These are phyloP conservation scores for Orthosia gothica DNA, from an alignment of 2,888 invertebrate genomes.

Conservation along the genomic window DNA sequence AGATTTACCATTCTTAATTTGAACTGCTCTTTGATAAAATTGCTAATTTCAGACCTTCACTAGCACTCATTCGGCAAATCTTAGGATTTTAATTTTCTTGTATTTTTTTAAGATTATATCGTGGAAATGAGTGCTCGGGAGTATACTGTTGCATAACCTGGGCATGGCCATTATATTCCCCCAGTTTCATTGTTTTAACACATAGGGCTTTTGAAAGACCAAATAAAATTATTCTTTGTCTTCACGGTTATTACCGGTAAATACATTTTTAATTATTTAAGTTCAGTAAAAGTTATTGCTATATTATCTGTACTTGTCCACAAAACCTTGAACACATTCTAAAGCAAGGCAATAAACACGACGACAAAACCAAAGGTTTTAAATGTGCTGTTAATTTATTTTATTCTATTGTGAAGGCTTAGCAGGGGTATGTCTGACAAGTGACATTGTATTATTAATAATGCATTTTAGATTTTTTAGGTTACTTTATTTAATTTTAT, in stretches of 20 bases:
- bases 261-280: neutral
- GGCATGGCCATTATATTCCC: too few relatives aligned
- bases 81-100: too few relatives aligned
- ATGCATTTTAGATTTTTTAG: conserved; percentile 4
- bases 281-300: neutral
- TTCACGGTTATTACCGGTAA: neutral
- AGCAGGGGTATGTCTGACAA: conserved; percentile 14
- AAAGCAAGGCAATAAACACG: conserved; percentile 10
- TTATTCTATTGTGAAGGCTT: conserved; percentile 2
- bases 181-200: too few relatives aligned
- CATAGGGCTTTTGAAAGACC: too few relatives aligned
- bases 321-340: conserved; percentile 46
- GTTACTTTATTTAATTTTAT: neutral
- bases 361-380: neutral
- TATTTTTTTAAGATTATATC: too few relatives aligned
- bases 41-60: too few relatives aligned
- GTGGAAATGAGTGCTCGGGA: too few relatives aligned
- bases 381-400: conserved; percentile 27
- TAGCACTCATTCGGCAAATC: too few relatives aligned
- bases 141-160: too few relatives aligned
- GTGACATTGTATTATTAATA: conserved; percentile 33
- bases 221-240: neutral
- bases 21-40: too few relatives aligned
- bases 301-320: conserved; percentile 8
- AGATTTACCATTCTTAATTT: too few relatives aligned